Evolutionary conservation across 2,797 vertebrate genomes (phyloP).

Genomic region (Sylvia borin): DNA sequence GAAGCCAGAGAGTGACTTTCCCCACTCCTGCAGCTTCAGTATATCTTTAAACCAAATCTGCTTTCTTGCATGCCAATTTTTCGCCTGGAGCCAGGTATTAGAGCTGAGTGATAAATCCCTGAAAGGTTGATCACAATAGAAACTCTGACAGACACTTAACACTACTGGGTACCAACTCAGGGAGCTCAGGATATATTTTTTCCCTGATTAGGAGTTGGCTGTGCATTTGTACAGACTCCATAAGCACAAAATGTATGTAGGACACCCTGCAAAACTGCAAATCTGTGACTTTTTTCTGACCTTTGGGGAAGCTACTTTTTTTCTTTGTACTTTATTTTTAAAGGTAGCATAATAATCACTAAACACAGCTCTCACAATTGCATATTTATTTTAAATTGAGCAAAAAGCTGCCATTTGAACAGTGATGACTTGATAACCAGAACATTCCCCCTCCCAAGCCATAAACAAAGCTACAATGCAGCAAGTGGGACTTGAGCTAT

Average conservation of each 20-base stretch:
- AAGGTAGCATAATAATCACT: not conserved
- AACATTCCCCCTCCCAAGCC: not conserved
- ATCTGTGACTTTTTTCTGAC: not conserved
- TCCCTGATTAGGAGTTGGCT: not conserved
- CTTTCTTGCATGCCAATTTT: constrained; percentile 66
- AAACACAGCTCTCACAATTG: not conserved
- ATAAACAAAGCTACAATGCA: constrained; percentile 19
- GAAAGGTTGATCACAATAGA: constrained; percentile 64
- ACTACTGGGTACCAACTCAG: constrained; percentile 29
- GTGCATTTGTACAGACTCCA: not conserved
- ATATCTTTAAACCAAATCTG: constrained; percentile 58
- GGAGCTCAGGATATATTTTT: not conserved
- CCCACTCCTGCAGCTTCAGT: constrained; percentile 30
- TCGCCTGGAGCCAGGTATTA: constrained; percentile 72
- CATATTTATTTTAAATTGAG: constrained; percentile 52
- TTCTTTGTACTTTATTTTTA: not conserved
- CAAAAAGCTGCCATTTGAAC: constrained; percentile 41
- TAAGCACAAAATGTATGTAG: not conserved
- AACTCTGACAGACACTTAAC: constrained; percentile 69
- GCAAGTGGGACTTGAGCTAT: constrained; percentile 54
- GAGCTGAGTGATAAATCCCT: constrained; percentile 75
- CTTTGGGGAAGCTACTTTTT: not conserved
- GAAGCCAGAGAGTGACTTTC: not conserved
- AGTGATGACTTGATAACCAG: constrained; percentile 50
- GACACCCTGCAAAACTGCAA: not conserved